Evolutionary conservation across 2,113 vertebrate genomes (phyloP).

Genomic region (Sylvia atricapilla): DNA sequence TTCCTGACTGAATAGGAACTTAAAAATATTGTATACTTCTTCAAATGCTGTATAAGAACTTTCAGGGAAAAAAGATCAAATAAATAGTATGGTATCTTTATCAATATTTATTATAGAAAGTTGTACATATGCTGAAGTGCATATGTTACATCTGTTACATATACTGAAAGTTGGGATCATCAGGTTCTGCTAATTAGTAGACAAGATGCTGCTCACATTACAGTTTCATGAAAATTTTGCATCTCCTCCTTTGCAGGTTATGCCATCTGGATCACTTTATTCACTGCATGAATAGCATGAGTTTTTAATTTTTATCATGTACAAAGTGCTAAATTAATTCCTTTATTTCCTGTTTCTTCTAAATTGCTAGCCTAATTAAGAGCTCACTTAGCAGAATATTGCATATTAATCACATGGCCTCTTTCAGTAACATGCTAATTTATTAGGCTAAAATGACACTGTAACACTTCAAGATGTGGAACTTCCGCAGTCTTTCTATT

Average conservation of each 20-base stretch:
- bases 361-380: slow-evolving; percentile 24
- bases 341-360: slow-evolving; percentile 21
- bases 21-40: neutral
- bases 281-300: slow-evolving; percentile 47
- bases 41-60: neutral
- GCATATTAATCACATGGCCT: neutral
- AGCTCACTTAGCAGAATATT: neutral
- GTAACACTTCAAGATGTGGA: neutral
- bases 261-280: slow-evolving; percentile 71
- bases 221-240: slow-evolving; percentile 60
- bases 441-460: neutral
- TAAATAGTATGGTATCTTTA: neutral
- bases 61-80: neutral
- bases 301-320: slow-evolving; percentile 57
- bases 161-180: slow-evolving; percentile 25
- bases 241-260: slow-evolving; percentile 59
- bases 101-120: slow-evolving; percentile 38
- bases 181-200: slow-evolving; percentile 57
- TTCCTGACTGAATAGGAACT: neutral
- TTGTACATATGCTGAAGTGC: slow-evolving; percentile 27
- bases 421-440: slow-evolving; percentile 2
- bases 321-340: slow-evolving; percentile 55
- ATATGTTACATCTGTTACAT: slow-evolving; percentile 28
- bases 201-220: slow-evolving; percentile 59
- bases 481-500: neutral